A percentile compares a stretch with the other conserved stretches of the same genome.
These are phyloP conservation scores for Heliangelus exortis DNA, from an alignment of 2,797 vertebrate genomes.

Conservation along the genomic window DNA sequence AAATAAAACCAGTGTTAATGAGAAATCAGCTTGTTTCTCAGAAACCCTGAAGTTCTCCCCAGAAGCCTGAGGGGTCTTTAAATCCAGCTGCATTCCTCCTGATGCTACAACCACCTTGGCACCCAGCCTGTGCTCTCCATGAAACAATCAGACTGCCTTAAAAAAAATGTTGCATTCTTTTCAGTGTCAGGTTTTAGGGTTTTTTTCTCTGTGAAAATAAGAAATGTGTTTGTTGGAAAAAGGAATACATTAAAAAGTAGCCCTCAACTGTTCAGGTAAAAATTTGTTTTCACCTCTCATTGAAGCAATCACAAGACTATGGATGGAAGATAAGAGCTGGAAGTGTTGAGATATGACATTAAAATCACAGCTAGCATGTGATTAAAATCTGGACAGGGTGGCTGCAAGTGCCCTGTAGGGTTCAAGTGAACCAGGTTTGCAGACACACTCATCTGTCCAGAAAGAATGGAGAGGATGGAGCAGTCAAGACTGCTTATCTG, in stretches of 20 bases:
- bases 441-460: not conserved
- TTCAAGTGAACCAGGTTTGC: not conserved
- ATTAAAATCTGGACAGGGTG: not conserved
- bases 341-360: not conserved
- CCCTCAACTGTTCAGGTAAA: not conserved
- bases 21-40: not conserved
- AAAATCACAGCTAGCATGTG: not conserved
- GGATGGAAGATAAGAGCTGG: not conserved
- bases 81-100: not conserved
- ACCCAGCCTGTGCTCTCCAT: not conserved
- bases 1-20: not conserved
- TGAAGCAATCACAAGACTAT: not conserved
- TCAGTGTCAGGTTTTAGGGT: not conserved
- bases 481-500: not conserved
- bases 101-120: not conserved
- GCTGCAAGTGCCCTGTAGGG: fast-evolving
- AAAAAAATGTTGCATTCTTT: not conserved
- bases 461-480: not conserved
- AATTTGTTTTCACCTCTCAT: not conserved
- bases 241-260: not conserved
- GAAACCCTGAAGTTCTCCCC: not conserved
- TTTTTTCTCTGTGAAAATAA: not conserved
- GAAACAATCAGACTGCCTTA: not conserved
- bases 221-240: not conserved
- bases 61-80: not conserved